Conservation (phyloP, 2,113 vertebrate species). For the Phalacrocorax carbo region DNA sequence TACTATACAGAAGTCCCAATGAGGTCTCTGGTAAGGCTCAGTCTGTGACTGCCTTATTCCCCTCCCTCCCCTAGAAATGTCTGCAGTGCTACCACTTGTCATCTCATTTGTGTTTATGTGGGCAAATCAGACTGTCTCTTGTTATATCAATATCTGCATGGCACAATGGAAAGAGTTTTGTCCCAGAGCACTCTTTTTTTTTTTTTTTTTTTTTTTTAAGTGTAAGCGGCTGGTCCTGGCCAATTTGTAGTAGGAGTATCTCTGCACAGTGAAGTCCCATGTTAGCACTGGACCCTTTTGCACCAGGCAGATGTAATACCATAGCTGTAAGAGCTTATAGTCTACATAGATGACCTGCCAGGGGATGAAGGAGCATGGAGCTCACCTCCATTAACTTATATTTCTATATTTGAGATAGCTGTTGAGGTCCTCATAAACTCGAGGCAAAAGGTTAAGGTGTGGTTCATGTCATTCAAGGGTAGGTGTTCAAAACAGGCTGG, state of each 20-base stretch:
- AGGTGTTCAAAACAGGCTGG: neutral
- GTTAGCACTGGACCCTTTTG: neutral
- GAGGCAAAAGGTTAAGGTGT: neutral
- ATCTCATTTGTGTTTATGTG: neutral
- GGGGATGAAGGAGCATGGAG: neutral
- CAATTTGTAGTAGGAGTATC: neutral
- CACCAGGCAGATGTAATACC: neutral
- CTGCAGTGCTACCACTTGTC: neutral
- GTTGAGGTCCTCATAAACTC: neutral
- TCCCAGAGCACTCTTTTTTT: neutral
- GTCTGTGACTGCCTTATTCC: neutral
- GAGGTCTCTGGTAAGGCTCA: neutral
- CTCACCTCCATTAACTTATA: neutral
- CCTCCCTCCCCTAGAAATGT: neutral
- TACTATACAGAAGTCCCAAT: neutral
- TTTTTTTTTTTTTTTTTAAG: neutral
- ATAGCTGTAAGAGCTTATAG: neutral
- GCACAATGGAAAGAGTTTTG: neutral
- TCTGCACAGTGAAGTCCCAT: neutral
- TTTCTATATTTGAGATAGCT: neutral
- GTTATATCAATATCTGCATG: neutral
- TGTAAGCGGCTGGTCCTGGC: neutral
- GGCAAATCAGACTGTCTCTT: neutral
- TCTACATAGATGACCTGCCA: neutral
- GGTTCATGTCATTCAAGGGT: neutral